Evolutionary conservation across 2,113 vertebrate species (phyloP).

Genomic region (Tiliqua scincoides): DNA sequence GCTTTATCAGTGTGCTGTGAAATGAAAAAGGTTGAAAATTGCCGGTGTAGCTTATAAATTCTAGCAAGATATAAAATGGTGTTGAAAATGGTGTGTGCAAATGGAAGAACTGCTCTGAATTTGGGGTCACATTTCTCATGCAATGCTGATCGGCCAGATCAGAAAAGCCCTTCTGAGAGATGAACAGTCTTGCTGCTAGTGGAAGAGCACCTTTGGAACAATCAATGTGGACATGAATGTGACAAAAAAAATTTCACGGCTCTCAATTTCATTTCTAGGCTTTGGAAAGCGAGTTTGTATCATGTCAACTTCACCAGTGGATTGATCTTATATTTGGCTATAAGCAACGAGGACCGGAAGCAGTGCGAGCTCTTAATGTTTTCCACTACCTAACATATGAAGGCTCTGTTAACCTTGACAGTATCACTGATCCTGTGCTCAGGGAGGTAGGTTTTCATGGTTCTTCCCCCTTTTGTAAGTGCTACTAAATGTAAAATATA

Average conservation of each 20-base stretch:
- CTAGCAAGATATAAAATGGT: too few relatives aligned
- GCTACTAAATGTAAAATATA: constrained; percentile 27
- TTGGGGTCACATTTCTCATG: too few relatives aligned
- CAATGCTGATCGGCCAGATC: too few relatives aligned
- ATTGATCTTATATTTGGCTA: constrained; percentile 99
- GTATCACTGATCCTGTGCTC: constrained; percentile 88
- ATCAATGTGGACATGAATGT: not conserved
- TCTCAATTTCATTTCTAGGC: constrained; percentile 81
- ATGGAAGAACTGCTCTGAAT: too few relatives aligned
- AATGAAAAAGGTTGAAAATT: too few relatives aligned
- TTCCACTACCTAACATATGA: constrained; percentile 97
- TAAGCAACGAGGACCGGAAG: constrained; percentile 97
- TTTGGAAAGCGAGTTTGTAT: constrained; percentile 98
- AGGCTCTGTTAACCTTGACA: constrained; percentile 92
- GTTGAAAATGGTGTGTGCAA: too few relatives aligned
- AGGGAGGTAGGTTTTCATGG: constrained; percentile 86
- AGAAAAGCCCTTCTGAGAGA: too few relatives aligned
- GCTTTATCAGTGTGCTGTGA: too few relatives aligned
- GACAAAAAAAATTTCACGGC: constrained; percentile 40
- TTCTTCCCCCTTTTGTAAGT: constrained; percentile 25
- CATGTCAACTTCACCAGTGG: constrained; percentile 99
- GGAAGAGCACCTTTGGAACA: too few relatives aligned
- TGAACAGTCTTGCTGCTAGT: too few relatives aligned
- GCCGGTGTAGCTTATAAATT: too few relatives aligned
- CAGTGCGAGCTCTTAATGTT: constrained; percentile 94